Base-by-base conservation (phyloP, 92 coral and sea anemone genomes). In the Micromussa lordhowensis region DNA sequence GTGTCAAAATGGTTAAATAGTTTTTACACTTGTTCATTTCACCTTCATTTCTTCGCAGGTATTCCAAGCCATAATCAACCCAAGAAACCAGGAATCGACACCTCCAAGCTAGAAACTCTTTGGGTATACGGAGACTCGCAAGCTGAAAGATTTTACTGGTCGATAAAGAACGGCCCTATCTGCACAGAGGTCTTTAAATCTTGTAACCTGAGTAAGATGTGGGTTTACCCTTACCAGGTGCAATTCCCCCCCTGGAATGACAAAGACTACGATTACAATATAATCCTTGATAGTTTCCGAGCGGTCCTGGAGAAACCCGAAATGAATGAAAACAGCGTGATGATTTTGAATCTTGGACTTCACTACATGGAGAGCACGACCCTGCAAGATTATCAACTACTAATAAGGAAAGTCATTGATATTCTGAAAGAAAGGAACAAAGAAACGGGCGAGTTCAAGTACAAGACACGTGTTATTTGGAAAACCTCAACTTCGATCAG, bases 81-180 rank as follows among this genome's bases (percentile, higher is more conserved):
- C 28, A 74, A 55, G 38, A 57, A 36, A 57, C n/a, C 73, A n/a
- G 36, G 35, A 38, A 26, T 35, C n/a, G 31, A 6, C 34, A 19
- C 64, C 28, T 18, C 30, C 29, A 86, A 15, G 31, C 63, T 59
- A 16, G 70, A 93, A 63, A 96, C 96, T 3, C 80, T 97, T 12
- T 79, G 95, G 82, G 80, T 97, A 31, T 97, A 96, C 77, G 99
- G 99, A 8, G 99, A 97, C 68, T 97, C 99, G 2, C 99, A 97
- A 71, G 99, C 98, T 18, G 94, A 94, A 49, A 74, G 99, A 76
- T 86, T 96, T 69, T 66, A 93, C 82, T 55, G 68, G 36, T 91
- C 96, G 44, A 63, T 97, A 55, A 26, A 61, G 38, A 77, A 90
- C 30, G 90, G 96, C 32, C 81, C 93, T 13, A 92, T 97, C 10